Percentiles rank a stretch among this genome's conserved stretches.
Conservation (phyloP, 2,888 invertebrate genomes). For the Onthophagus sagittarius region DNA sequence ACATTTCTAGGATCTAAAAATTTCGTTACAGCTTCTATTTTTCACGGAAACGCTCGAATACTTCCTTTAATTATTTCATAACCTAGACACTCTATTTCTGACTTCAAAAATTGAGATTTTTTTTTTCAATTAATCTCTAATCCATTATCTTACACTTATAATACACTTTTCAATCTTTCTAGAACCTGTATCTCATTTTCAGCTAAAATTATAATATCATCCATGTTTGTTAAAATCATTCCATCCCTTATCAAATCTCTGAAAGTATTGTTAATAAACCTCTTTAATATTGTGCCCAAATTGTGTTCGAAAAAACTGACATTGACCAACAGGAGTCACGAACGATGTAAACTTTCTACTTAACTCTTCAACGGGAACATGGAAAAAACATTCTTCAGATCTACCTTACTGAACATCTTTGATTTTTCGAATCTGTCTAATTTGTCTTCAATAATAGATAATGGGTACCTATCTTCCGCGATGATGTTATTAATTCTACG, state of each 20-base stretch:
- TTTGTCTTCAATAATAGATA: too few species aligned
- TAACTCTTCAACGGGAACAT: too few species aligned
- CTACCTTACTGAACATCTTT: too few species aligned
- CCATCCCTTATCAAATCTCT: too few species aligned
- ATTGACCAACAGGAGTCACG: constrained; percentile 41
- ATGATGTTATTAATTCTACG: constrained; percentile 35
- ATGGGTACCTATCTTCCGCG: too few species aligned
- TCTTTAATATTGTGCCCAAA: constrained; percentile 43
- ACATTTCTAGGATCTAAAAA: too few species aligned
- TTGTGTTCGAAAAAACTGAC: constrained; percentile 41
- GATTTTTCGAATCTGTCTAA: too few species aligned
- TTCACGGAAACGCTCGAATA: constrained; percentile 27
- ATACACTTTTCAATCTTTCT: constrained; percentile 31
- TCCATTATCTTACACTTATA: constrained; percentile 28
- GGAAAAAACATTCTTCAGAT: constrained; percentile 39
- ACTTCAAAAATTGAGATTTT: constrained; percentile 27
- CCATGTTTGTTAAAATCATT: too few species aligned
- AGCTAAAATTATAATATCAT: too few species aligned
- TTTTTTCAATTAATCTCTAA: constrained; percentile 39
- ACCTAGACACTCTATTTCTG: constrained; percentile 31
- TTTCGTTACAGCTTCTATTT: constrained; percentile 27
- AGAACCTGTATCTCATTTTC: constrained; percentile 27
- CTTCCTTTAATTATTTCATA: constrained; percentile 28
- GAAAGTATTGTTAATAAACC: constrained; percentile 34
- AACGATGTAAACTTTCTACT: too few species aligned